Evolutionary conservation across 2,797 vertebrate species (phyloP), one percentile per base, ranked within the genome.

Genomic region (Pseudomugil gertrudae): DNA sequence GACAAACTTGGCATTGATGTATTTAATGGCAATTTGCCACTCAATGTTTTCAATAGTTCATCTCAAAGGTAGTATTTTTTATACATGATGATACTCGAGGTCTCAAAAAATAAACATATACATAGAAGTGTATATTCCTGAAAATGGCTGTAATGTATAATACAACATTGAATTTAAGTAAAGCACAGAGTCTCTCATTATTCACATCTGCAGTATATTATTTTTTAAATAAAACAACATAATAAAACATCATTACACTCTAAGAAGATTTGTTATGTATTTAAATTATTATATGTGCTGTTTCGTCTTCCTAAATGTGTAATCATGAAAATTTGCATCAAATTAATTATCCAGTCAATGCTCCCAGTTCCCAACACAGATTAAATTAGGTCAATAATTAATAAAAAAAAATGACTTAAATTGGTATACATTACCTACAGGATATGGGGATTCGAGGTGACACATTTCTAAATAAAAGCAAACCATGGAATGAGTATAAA

Each of bases 1-100:
- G 35, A 76, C 69, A 67, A 23, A 57, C 48, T 81, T 78, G 72
- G 69, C 78, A 81, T 81, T 82, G 59, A 84, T 84, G 78, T 78
- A 26, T 93, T 93, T 92, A 93, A 90, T 92, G 87, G 77, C 71
- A 90, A 87, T 43, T 85, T 51, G 87, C 76, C 86, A 83, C 74
- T 82, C 69, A 63, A 69, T 71, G 80, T 83, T 58, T 74, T 76
- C 54, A 63, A 62, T 52, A 57, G 69, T 53, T 75, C 78, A 63
- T 79, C 67, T 69, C 64, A 70, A 70, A 77, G 70, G 71, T 63
- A 80, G 57, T 76, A 68, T 68, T 64, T 87, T 29, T 81, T 77
- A 89, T 81, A 91, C 73, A 57, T 83, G 54, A 81, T 79, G 60
- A 69, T 52, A 79, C 55, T 64, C 81, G 79, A 55, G 59, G 45